phyloP scores from a whole-genome alignment of 2,888 invertebrate genomes.

The Dichetophora obliterata region DNA sequence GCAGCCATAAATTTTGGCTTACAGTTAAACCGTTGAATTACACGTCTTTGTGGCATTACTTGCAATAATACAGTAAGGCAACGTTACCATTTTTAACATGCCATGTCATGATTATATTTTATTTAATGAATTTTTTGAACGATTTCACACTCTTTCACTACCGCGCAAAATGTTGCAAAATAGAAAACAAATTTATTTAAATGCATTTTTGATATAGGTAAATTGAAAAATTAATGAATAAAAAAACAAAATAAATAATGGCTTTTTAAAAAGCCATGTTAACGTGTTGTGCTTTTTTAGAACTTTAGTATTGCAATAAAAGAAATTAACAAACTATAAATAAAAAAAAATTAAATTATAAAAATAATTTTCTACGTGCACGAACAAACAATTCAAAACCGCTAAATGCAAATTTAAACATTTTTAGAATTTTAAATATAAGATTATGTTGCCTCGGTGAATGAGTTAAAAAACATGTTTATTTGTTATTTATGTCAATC shows the following conservation, averaged over 20 bases:
- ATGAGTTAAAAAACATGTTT: too few species aligned
- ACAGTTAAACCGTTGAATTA: too few species aligned
- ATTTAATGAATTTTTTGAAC: too few species aligned
- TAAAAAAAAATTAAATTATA: conserved; percentile 34
- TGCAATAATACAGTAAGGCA: too few species aligned
- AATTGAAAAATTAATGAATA: conserved; percentile 33
- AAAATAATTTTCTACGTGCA: conserved; percentile 62
- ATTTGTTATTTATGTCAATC: too few species aligned
- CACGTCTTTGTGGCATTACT: too few species aligned
- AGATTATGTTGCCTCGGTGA: not conserved
- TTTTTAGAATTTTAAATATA: not conserved
- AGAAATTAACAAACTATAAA: conserved; percentile 19
- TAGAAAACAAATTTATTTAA: conserved; percentile 33
- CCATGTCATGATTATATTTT: too few species aligned
- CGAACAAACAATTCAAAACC: conserved; percentile 55
- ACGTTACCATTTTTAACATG: too few species aligned
- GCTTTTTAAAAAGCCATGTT: conserved; percentile 67
- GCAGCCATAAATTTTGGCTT: too few species aligned
- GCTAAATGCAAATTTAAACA: not conserved
- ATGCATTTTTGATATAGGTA: conserved; percentile 5
- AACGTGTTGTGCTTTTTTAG: conserved; percentile 69
- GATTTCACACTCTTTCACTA: too few species aligned
- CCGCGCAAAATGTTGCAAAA: conserved; percentile 9
- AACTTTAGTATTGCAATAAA: conserved; percentile 60
- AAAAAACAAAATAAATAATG: conserved; percentile 59